Base-by-base conservation (phyloP, 2,888 invertebrate genomes). In the Cantharis lateralis region DNA sequence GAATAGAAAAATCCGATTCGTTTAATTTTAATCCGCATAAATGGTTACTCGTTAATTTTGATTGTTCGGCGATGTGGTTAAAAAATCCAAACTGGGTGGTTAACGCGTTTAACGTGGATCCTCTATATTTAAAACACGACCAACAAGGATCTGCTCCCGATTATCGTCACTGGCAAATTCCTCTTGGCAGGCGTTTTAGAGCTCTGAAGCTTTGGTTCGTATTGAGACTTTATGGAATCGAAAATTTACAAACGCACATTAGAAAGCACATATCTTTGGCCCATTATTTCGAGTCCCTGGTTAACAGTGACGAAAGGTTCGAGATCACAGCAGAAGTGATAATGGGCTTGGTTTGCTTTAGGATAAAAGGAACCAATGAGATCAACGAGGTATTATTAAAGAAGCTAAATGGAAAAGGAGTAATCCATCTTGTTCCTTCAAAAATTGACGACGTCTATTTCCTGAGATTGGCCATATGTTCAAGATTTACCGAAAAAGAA, bases 21-120 rank as follows among this genome's bases (percentile, higher is more conserved):
- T 98, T 99, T 88, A 98, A 99, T 88, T 98, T 99, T 86, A 99
- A 99, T 87, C 99, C 99, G 0, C 99, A 99, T 88, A 99, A 99
- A 89, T 99, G 99, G 99, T 90, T 99, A 92, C 88, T 99, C 82
- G 97, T 99, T n/a, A 99, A 98, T 88, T 99, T 99, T 84, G 99
- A 99, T 88, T 99, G 99, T 87, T 99, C 99, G 11, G 94, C 98
- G 0, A 95, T 99, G 95, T 99, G 99, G 99, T 90, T 96, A 3
- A 96, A 95, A 84, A 93, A 96, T 85, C 96, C 96, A 79, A 92
- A 94, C 70, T 95, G 96, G 91, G 92, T 99, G 74, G 95, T 98
- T 0, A 95, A 97, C 84, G 98, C 99, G 0, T 96, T 99, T 88
- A 98, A 98, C 82, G 98, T 99, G 0, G 98, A 99, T 88, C 99